Percentiles rank a stretch among this genome's conserved stretches.
phyloP scores from a whole-genome alignment of 1,140 invertebrate genomes.

The Steinernema khuongi region DNA sequence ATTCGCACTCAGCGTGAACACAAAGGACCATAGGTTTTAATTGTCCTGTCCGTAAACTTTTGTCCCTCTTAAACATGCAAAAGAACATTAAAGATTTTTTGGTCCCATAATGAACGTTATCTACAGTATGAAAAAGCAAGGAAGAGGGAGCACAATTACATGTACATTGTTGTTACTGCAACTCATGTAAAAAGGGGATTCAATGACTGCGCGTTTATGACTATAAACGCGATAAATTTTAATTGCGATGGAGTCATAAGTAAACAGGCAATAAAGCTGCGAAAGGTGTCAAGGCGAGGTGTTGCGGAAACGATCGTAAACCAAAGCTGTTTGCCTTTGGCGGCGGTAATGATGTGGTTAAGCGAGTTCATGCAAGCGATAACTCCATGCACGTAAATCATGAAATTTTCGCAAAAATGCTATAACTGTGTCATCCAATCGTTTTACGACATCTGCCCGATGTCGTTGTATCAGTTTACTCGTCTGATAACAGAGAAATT shows the following conservation, averaged over 20 bases:
- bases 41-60: background rate
- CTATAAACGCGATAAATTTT: background rate
- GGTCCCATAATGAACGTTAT: too few relatives aligned
- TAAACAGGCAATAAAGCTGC: background rate
- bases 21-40: too few relatives aligned
- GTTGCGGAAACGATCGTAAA: slow-evolving; percentile 1
- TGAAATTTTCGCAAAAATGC: too few relatives aligned
- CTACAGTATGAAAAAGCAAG: too few relatives aligned
- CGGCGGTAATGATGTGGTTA: too few relatives aligned
- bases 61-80: too few relatives aligned
- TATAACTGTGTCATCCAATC: too few relatives aligned
- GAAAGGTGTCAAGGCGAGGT: background rate
- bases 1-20: background rate
- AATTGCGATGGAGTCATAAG: background rate
- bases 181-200: background rate
- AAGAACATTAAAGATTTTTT: too few relatives aligned
- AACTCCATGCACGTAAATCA: too few relatives aligned
- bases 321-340: background rate
- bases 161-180: background rate
- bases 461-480: background rate
- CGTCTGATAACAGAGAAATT: background rate
- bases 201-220: background rate
- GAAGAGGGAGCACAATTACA: too few relatives aligned
- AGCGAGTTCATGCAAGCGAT: too few relatives aligned
- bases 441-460: background rate